Conservation (phyloP, 2,113 vertebrate species). For the Xenopus laevis region DNA sequence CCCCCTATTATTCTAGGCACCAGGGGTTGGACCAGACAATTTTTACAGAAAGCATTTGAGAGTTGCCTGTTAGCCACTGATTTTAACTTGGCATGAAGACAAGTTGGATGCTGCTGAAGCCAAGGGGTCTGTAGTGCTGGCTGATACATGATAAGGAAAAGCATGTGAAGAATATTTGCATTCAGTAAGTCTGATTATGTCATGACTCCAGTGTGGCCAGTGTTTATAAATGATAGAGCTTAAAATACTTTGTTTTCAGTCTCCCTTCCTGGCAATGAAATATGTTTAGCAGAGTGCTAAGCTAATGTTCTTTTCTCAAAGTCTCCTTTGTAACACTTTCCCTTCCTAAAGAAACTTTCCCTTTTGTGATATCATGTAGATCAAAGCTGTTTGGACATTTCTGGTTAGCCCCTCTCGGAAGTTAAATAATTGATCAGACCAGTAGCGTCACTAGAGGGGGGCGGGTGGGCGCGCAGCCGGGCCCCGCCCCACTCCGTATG, state of each 20-base stretch:
- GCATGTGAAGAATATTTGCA: conserved; percentile 49
- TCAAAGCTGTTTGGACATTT: too few species aligned
- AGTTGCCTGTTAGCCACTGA: too few species aligned
- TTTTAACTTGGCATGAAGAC: conserved; percentile 11
- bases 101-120: conserved; percentile 43
- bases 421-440: too few species aligned
- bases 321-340: background rate
- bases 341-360: too few species aligned
- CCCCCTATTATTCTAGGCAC: too few species aligned
- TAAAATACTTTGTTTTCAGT: background rate
- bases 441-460: too few species aligned
- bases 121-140: conserved; percentile 54
- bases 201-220: conserved; percentile 51
- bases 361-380: background rate
- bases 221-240: conserved; percentile 25
- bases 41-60: too few species aligned
- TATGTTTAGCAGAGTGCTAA: conserved; percentile 41
- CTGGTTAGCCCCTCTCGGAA: too few species aligned
- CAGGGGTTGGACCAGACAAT: too few species aligned
- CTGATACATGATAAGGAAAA: conserved; percentile 54
- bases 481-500: too few species aligned
- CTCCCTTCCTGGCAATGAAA: conserved; percentile 16
- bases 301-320: conserved; percentile 42
- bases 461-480: too few species aligned
- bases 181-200: conserved; percentile 39